Percentiles rank a stretch among this genome's conserved stretches.
Evolutionary conservation across 1,140 invertebrate genomes (phyloP).

Genomic region (Dinothrombium tinctorium): DNA sequence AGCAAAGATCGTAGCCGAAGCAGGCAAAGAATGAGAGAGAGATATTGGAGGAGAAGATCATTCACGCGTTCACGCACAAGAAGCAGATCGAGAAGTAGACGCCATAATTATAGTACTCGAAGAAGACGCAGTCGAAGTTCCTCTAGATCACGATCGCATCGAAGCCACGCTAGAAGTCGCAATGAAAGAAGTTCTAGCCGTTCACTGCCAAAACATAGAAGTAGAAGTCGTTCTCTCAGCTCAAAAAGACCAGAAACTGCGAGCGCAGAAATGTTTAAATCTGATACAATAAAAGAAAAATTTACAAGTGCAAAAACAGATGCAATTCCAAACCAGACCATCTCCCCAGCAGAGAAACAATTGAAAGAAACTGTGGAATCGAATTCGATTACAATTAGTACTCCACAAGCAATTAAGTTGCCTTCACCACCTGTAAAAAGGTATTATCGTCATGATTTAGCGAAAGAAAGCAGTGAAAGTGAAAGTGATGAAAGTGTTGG

Average conservation of each 20-base stretch:
- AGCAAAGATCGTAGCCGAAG: conserved; percentile 14
- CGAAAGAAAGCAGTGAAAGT: neutral
- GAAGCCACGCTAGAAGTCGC: neutral
- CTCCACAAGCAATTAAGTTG: neutral
- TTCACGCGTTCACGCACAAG: neutral
- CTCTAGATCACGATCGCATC: neutral
- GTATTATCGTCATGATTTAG: conserved; percentile 1
- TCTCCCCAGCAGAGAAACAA: neutral
- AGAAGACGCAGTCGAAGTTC: neutral
- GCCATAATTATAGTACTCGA: neutral
- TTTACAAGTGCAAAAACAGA: too few species aligned
- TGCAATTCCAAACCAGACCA: neutral
- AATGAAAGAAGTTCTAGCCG: neutral
- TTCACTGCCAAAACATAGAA: neutral
- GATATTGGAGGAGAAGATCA: neutral
- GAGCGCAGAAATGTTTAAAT: too few species aligned
- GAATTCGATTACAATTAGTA: neutral
- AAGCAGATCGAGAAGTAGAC: neutral
- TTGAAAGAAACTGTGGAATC: neutral
- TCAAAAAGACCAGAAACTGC: too few species aligned
- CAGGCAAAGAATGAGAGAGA: neutral
- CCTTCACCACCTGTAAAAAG: neutral
- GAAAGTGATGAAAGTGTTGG: neutral
- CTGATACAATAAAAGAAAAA: too few species aligned
- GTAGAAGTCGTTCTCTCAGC: too few species aligned